A percentile compares a stretch with the other conserved stretches of the same genome.
Evolutionary conservation across 2,113 vertebrate genomes (phyloP).

Genomic region (rat (Rattus norvegicus)): GRCr8 NC_086027.1:38435001-38435500

Average conservation of each 20-base stretch:
- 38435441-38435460: neutral
- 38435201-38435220: neutral
- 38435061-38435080: neutral
- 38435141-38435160: neutral
- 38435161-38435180: too few species aligned
- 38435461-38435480: neutral
- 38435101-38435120: neutral
- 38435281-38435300: neutral
- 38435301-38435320: neutral
- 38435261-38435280: neutral
- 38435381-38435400: neutral
- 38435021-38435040: neutral
- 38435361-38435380: rapidly evolving
- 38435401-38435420: neutral
- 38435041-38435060: neutral
- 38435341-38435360: neutral
- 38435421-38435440: neutral
- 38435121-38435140: rapidly evolving
- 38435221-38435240: neutral
- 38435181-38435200: neutral
- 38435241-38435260: too few species aligned
- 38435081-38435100: neutral
- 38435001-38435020: neutral
- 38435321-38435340: neutral
- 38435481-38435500: neutral